Base-by-base conservation (phyloP, 2,113 vertebrate genomes). In the Hippocampus abdominalis region DNA sequence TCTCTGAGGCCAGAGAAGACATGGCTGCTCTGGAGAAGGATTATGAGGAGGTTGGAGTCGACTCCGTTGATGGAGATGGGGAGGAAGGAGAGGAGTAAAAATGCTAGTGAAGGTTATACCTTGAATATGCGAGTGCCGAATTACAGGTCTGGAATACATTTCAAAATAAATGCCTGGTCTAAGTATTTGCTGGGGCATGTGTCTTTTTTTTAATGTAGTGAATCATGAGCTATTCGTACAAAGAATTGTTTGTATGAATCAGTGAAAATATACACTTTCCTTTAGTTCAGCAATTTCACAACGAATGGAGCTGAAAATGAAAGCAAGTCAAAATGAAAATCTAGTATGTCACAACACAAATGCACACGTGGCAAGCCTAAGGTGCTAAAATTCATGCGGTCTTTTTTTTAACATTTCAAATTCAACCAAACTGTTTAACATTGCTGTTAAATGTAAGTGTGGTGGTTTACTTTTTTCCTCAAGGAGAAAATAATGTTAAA, bases 31-130 rank as follows among this genome's bases (percentile, higher is more conserved):
- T 87, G 68, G 85, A 87, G 74, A 87, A 87, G 11, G 85, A 87
- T 84, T 87, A 94, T 46, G 93, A 94, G 40, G 93, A 94, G 75
- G 93, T 94, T 16, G 93, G 93, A 78, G 92, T 93, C 0, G 95
- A 96, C 46, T 94, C 94, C 29, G 85, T 95, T 66, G 94, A 94
- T 83, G 94, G 93, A 8, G 94, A 96, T 48, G 94, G 95, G 23
- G 94, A 96, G 75, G 95, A 95, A 74, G 95, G 94, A 73, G 94
- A 89, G 46, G 89, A 89, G 1, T 89, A 68, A 77, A 70, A 72
- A 51, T 32, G 4, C 54, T 23, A 0, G 2, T 54, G 51, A 6
- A 13, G 54, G 25, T 39, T 48, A 57, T 4, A 54, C 29, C n/a
- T 64, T 64, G 20, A 40, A 64, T 64, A n/a, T 44, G n/a, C n/a